These are phyloP conservation scores for Oophaga sylvatica DNA, from an alignment of 2,797 vertebrate species.

Conservation along the genomic window DNA sequence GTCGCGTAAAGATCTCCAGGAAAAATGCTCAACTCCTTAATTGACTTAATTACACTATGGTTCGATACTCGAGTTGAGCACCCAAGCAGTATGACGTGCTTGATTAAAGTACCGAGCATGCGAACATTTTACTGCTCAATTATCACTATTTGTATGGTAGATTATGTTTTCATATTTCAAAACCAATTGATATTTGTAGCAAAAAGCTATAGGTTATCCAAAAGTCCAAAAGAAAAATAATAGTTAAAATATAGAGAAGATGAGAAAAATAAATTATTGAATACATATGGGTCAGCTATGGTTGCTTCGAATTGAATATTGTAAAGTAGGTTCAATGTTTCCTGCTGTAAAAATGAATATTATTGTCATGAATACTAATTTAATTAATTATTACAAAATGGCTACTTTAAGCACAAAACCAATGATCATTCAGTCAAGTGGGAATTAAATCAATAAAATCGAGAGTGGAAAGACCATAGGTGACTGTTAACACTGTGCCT, in stretches of 20 bases:
- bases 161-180: neutral
- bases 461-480: slow-evolving; percentile 21
- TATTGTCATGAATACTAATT: neutral
- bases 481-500: slow-evolving; percentile 22
- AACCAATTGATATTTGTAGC: neutral
- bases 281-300: neutral
- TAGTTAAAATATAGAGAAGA: neutral
- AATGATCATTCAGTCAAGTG: slow-evolving; percentile 8
- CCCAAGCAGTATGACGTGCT: too few relatives aligned
- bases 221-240: neutral
- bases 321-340: neutral
- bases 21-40: too few relatives aligned
- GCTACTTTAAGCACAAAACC: neutral
- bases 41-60: too few relatives aligned
- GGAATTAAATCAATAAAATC: slow-evolving; percentile 24
- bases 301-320: neutral
- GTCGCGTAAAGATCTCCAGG: too few relatives aligned
- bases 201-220: neutral
- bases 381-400: slow-evolving; percentile 22
- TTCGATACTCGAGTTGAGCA: too few relatives aligned
- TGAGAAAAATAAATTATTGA: neutral
- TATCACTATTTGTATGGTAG: neutral
- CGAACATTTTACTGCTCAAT: too few relatives aligned
- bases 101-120: too few relatives aligned
- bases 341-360: neutral